These are phyloP conservation scores for Luperina testacea DNA, from an alignment of 2,888 invertebrate genomes.

Conservation along the genomic window DNA sequence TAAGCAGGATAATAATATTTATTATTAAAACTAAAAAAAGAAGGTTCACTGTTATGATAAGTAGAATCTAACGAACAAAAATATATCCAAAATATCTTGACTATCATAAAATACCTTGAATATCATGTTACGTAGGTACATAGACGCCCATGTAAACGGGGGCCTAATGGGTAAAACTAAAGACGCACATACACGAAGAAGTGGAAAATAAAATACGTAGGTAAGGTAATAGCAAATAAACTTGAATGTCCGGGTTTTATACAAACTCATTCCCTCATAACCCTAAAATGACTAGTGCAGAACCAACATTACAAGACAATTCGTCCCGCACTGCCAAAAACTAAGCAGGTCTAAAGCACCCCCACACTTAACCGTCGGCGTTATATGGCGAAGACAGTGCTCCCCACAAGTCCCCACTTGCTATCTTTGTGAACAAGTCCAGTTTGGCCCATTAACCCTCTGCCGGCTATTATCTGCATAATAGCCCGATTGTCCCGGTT, in stretches of 20 bases:
- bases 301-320: slow-evolving; percentile 47
- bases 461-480: slow-evolving; percentile 80
- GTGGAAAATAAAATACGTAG: not conserved
- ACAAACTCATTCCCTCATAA: slow-evolving; percentile 11
- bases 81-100: too few relatives aligned
- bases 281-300: slow-evolving; percentile 19
- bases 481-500: slow-evolving; percentile 75
- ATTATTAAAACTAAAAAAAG: slow-evolving; percentile 29
- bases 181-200: not conserved
- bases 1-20: slow-evolving; percentile 21
- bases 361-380: slow-evolving; percentile 59
- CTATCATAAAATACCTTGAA: not conserved
- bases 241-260: not conserved
- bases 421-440: slow-evolving; percentile 71
- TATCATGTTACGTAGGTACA: not conserved
- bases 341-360: slow-evolving; percentile 59
- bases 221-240: not conserved
- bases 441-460: slow-evolving; percentile 80
- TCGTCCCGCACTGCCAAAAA: slow-evolving; percentile 57
- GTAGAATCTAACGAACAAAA: not conserved
- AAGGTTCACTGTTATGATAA: not conserved
- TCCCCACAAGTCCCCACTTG: slow-evolving; percentile 58
- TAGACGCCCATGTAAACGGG: not conserved
- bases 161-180: not conserved
- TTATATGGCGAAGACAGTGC: slow-evolving; percentile 60